These are phyloP conservation scores for Luperina nickerlii DNA, from an alignment of 2,888 invertebrate species.

Conservation along the genomic window DNA sequence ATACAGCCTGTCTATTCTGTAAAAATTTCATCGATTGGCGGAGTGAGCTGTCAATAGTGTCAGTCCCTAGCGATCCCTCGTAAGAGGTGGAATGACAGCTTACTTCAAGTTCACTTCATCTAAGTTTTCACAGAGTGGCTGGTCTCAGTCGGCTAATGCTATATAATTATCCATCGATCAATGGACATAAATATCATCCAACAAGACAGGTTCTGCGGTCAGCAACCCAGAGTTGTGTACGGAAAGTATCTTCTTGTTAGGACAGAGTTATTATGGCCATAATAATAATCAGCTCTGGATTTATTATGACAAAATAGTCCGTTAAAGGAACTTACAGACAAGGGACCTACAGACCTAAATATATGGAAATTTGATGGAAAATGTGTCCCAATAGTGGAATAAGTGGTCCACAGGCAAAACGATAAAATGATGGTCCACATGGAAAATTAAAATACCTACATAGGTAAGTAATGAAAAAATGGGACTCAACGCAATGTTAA, in stretches of 20 bases:
- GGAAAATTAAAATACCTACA: neutral
- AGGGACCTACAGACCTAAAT: neutral
- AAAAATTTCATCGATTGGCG: neutral
- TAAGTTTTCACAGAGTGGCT: neutral
- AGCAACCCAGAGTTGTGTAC: neutral
- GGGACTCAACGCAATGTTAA: neutral
- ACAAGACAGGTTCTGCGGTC: conserved; percentile 30
- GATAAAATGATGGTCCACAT: neutral
- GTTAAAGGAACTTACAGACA: neutral
- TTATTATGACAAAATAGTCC: neutral
- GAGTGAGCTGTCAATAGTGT: neutral
- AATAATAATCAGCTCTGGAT: neutral
- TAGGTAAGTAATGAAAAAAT: neutral
- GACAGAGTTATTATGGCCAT: neutral
- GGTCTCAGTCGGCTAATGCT: neutral
- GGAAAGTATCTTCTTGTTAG: neutral
- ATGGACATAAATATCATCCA: conserved; percentile 3
- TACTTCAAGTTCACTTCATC: neutral
- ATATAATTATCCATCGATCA: conserved; percentile 25
- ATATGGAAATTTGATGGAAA: neutral
- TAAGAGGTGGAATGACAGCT: neutral
- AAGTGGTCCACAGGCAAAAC: too few relatives aligned
- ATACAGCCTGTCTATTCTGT: neutral
- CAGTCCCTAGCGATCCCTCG: too few relatives aligned
- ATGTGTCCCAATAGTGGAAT: neutral